Evolutionary conservation across 2,797 vertebrate species (phyloP).

Genomic region (Microcaecilia unicolor): DNA sequence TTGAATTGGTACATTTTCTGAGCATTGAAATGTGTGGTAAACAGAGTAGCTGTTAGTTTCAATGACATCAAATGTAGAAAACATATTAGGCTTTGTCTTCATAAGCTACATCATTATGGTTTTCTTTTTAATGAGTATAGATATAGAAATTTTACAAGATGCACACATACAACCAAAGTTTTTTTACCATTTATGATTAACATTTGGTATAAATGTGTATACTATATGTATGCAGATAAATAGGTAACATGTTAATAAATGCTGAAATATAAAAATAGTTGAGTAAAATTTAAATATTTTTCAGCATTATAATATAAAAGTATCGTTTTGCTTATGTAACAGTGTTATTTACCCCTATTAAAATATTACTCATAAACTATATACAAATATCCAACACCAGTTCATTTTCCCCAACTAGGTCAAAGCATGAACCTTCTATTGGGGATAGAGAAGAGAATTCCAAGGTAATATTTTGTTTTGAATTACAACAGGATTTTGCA

Average conservation of each 20-base stretch:
- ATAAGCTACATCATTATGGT: no score
- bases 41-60: no score
- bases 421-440: slow-evolving; percentile 22
- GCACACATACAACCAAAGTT: no score
- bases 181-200: no score
- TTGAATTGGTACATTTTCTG: no score
- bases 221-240: background rate
- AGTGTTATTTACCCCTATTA: background rate
- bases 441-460: slow-evolving; percentile 19
- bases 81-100: no score
- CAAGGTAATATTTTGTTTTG: slow-evolving; percentile 30
- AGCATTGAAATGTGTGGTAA: no score
- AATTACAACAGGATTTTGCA: no score
- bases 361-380: background rate
- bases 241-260: accelerated
- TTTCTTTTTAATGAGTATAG: no score
- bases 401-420: slow-evolving; percentile 32
- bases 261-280: background rate
- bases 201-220: no score
- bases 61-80: no score
- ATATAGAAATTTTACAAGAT: no score
- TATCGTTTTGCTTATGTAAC: background rate
- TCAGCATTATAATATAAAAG: accelerated
- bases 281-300: background rate
- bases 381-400: slow-evolving; percentile 20